Percentiles rank a stretch among this genome's conserved stretches.
Evolutionary conservation across 1,140 invertebrate genomes (phyloP).

Genomic region (Hycleus cichorii): DNA sequence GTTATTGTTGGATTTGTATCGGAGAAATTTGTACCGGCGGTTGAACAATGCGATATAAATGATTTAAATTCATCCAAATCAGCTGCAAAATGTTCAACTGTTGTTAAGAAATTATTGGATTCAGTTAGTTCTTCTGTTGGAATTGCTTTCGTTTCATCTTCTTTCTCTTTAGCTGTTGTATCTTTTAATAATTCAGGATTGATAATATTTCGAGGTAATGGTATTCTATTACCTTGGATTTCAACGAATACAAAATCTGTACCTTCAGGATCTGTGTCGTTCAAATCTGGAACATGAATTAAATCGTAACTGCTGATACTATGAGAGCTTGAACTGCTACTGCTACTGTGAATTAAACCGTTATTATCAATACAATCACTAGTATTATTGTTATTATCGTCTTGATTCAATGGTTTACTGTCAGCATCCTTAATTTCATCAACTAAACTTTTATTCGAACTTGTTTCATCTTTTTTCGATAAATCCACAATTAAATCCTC

Average conservation of each 20-base stretch:
- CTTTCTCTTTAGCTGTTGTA: conserved; percentile 1
- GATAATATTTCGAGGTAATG: conserved; percentile 18
- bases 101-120: too few relatives aligned
- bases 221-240: conserved; percentile 17
- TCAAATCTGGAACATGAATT: neutral
- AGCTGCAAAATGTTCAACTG: neutral
- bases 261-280: neutral
- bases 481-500: conserved; percentile 8
- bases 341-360: too few relatives aligned
- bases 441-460: neutral
- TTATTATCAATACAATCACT: too few relatives aligned
- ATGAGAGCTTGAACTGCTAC: too few relatives aligned
- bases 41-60: conserved; percentile 22
- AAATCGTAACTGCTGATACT: neutral
- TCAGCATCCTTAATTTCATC: neutral
- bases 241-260: conserved; percentile 17
- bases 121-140: neutral
- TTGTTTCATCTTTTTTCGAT: conserved; percentile 2
- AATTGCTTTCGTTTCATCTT: neutral
- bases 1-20: conserved; percentile 9
- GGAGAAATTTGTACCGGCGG: conserved; percentile 22
- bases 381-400: too few relatives aligned
- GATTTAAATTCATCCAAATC: conserved; percentile 4
- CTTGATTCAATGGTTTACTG: too few relatives aligned
- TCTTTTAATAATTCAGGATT: conserved; percentile 12